phyloP scores from a whole-genome alignment of 1,140 invertebrate species.

The Aphelinus atriplicis region DNA sequence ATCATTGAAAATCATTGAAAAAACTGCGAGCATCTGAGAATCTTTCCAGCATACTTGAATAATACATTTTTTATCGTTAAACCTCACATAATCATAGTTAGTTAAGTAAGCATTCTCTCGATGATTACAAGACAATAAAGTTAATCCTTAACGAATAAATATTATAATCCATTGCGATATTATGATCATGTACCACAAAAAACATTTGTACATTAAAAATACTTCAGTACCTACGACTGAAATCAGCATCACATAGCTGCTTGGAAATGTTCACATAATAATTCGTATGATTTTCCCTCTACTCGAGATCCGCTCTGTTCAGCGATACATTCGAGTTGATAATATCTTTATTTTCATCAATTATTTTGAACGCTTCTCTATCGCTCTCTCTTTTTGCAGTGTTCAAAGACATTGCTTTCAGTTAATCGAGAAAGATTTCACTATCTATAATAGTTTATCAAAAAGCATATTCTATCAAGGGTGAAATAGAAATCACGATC shows the following conservation, averaged over 20 bases:
- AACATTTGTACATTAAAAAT: constrained; percentile 60
- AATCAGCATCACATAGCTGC: constrained; percentile 1
- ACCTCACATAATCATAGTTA: constrained; percentile 55
- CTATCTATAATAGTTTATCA: constrained; percentile 18
- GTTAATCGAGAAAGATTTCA: background rate
- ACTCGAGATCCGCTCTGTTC: background rate
- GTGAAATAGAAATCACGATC: constrained; percentile 21
- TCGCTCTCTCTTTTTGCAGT: background rate
- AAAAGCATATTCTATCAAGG: constrained; percentile 12
- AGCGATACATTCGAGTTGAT: background rate
- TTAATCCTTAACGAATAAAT: constrained; percentile 52
- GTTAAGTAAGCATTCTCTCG: constrained; percentile 38
- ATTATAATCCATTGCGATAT: constrained; percentile 43
- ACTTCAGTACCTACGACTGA: constrained; percentile 9
- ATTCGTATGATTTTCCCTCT: constrained; percentile 22
- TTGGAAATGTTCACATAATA: constrained; percentile 14
- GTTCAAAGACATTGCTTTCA: background rate
- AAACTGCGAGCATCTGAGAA: background rate
- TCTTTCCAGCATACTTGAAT: background rate
- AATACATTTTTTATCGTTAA: constrained; percentile 7
- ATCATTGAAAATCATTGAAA: background rate
- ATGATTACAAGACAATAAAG: constrained; percentile 31
- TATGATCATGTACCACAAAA: constrained; percentile 54
- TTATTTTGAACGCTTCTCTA: constrained; percentile 2
- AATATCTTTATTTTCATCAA: constrained; percentile 14